phyloP scores from a whole-genome alignment of 92 coral and sea anemone species.

The Siderastrea radians region DNA sequence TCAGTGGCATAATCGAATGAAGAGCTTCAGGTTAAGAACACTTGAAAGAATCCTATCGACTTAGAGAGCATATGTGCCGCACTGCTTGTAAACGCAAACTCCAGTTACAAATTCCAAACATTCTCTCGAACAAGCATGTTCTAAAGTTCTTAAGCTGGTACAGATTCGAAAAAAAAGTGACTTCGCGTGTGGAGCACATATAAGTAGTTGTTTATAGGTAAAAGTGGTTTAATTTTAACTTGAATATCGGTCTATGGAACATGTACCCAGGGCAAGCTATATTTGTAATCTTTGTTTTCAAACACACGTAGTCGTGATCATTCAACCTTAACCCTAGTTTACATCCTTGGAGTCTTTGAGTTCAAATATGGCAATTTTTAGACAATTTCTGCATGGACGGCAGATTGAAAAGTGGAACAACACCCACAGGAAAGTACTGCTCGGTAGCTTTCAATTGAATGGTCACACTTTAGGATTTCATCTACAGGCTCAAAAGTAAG shows the following conservation, averaged over 20 bases:
- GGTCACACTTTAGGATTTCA: no score
- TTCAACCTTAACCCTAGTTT: background rate
- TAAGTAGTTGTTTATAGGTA: conserved; percentile 12
- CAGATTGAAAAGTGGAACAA: background rate
- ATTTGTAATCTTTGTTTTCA: conserved; percentile 40
- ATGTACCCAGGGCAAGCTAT: background rate
- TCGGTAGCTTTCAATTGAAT: no score
- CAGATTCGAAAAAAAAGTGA: background rate
- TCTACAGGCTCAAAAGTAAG: no score
- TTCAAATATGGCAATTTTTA: background rate
- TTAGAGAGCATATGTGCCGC: background rate
- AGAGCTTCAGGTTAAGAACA: background rate
- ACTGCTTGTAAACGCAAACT: background rate
- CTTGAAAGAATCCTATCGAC: background rate
- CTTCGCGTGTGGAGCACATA: conserved; percentile 33
- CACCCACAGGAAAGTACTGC: no score
- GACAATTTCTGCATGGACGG: background rate
- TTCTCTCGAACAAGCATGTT: background rate
- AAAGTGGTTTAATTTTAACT: conserved; percentile 28
- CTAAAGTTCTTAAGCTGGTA: background rate
- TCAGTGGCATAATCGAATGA: background rate
- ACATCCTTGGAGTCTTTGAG: background rate
- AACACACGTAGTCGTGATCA: conserved; percentile 21
- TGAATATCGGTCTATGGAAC: background rate
- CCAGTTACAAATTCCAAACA: background rate